A percentile compares a stretch with the other conserved stretches of the same genome.
phyloP scores from a whole-genome alignment of 2,888 invertebrate species.

The Cosmopolites sordidus region DNA sequence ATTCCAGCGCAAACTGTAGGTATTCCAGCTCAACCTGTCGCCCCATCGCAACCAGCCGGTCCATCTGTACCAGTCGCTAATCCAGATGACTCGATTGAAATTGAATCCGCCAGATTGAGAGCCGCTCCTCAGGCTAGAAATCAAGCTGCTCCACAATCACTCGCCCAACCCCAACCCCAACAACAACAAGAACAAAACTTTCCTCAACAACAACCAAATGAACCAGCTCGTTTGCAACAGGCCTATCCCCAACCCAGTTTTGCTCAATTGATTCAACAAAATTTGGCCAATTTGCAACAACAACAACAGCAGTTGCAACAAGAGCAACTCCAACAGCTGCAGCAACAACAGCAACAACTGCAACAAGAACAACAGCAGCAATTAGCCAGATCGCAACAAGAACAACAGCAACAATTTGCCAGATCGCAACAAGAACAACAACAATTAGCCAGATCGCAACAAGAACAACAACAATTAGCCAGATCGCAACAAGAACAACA shows the following conservation, averaged over 20 bases:
- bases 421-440: background rate
- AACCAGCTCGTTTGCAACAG: background rate
- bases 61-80: conserved; percentile 2
- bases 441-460: conserved; percentile 1
- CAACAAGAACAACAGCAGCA: background rate
- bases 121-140: conserved; percentile 12
- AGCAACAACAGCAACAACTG: background rate
- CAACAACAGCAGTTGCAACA: background rate
- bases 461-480: background rate
- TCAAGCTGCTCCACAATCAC: background rate
- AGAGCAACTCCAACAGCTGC: background rate
- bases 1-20: conserved; percentile 1
- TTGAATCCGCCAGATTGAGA: conserved; percentile 21
- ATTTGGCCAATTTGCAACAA: background rate
- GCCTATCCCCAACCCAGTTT: background rate
- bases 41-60: background rate
- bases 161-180: background rate
- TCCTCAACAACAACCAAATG: background rate
- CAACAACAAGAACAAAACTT: background rate
- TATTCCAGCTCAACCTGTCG: background rate
- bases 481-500: conserved; percentile 2
- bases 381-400: background rate
- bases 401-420: background rate
- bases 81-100: conserved; percentile 23
- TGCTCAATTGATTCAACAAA: background rate